Evolutionary conservation across 2,113 vertebrate species (phyloP).

Genomic region (Charina bottae): DNA sequence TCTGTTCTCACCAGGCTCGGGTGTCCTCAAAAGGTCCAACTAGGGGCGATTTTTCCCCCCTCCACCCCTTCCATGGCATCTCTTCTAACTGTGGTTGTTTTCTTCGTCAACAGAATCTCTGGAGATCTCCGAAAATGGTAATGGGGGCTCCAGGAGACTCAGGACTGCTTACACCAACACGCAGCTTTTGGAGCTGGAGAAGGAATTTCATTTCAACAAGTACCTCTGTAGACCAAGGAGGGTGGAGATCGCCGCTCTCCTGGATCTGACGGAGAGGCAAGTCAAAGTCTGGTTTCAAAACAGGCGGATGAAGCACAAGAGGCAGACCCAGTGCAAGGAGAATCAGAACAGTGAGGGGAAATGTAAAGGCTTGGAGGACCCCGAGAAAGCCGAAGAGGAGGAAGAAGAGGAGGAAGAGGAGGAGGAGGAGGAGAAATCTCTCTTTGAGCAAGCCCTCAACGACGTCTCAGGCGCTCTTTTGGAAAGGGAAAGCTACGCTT

Average conservation of each 20-base stretch:
- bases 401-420: constrained; percentile 79
- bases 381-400: constrained; percentile 80
- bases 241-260: constrained; percentile 92
- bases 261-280: constrained; percentile 97
- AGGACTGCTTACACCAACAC: constrained; percentile 98
- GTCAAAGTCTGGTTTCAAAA: constrained; percentile 99
- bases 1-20: constrained; percentile 44
- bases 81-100: constrained; percentile 20
- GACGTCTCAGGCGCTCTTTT: constrained; percentile 82
- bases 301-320: constrained; percentile 97
- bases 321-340: constrained; percentile 96
- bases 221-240: constrained; percentile 96
- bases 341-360: constrained; percentile 90
- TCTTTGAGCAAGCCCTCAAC: constrained; percentile 82
- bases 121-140: constrained; percentile 84
- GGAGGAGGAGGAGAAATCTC: constrained; percentile 83
- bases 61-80: not conserved
- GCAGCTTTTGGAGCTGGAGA: constrained; percentile 97
- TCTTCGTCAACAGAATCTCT: constrained; percentile 83
- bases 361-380: constrained; percentile 81
- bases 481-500: constrained; percentile 89
- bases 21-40: constrained; percentile 51
- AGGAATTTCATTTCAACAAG: constrained; percentile 99
- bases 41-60: not conserved
- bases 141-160: constrained; percentile 86